Base-by-base conservation (phyloP, 2,113 vertebrate genomes). In the Lepisosteus oculatus region DNA sequence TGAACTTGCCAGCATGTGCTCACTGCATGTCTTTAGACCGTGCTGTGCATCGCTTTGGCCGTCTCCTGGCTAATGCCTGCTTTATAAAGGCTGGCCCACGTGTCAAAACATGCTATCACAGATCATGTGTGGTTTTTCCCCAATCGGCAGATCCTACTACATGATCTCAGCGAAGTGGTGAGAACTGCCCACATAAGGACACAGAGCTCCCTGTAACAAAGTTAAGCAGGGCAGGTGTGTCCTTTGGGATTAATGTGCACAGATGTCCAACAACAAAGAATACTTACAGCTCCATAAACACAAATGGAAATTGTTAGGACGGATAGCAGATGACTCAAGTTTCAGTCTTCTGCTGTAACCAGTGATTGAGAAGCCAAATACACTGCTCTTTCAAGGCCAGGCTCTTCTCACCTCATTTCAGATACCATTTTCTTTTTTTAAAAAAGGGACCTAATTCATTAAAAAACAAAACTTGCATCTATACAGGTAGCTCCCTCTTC, bases 151-250 rank as follows among this genome's bases (percentile, higher is more conserved):
- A 42, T 65, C 47, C 55, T 47, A 55, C 47, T 6, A 5, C 15
- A 61, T 73, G 65, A 73, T 17, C 61, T 67, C 72, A 73, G 61
- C 63, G 14, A n/a, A 15, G 29, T 56, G 67, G 15, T 17, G 45
- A 15, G 42, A 13, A 68, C 67, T 51, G 57, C 43, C 68, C 57
- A n/a, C 4, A 43, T 55, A 3, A 43, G 44, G 44, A 68, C 72
- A 73, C 67, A 54, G 65, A 54, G 3, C 51, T 67, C 65, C 12
- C 44, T 41, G 43, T n/a, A 4, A 55, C 15, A 43, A 12, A 7
- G 55, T 42, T 15, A 67, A 15, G 15, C 17, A 14, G 8, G 43
- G 8, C 62, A 43, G 70, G n/a, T 15, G 7, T 12, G 8, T 29
- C 61, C 14, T 13, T 47, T 2, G 45, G 29, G 4, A 9, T n/a